phyloP scores from a whole-genome alignment of 2,797 vertebrate genomes.

The Microctenopoma stevenorrisi region DNA sequence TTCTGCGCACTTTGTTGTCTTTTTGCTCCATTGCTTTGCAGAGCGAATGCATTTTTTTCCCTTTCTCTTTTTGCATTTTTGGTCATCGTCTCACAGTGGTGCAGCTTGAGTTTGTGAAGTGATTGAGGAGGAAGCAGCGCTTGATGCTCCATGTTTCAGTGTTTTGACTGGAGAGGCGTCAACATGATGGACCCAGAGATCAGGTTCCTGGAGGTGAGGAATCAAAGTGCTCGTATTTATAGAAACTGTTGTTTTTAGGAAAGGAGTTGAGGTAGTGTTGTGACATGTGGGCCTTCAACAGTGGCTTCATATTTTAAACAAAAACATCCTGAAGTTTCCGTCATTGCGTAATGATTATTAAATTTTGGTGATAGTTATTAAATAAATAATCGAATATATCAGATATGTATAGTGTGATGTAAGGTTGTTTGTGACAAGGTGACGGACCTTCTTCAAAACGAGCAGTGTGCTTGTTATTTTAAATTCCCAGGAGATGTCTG shows the following conservation, averaged over 20 bases:
- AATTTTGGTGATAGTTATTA: neutral
- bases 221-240: slow-evolving; percentile 24
- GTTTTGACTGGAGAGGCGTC: slow-evolving; percentile 27
- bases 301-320: neutral
- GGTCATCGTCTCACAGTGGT: neutral
- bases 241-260: slow-evolving; percentile 1
- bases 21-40: neutral
- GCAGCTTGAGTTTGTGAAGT: neutral
- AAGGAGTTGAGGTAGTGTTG: slow-evolving; percentile 11
- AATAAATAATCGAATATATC: neutral
- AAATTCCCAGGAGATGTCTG: slow-evolving; percentile 30
- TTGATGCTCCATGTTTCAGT: slow-evolving; percentile 8
- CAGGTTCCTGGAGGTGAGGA: slow-evolving; percentile 73
- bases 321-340: slow-evolving; percentile 8
- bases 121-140: slow-evolving; percentile 4
- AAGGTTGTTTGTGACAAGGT: neutral
- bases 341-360: slow-evolving; percentile 1
- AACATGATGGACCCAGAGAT: slow-evolving; percentile 70
- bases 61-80: neutral
- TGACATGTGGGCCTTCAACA: slow-evolving; percentile 12
- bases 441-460: neutral
- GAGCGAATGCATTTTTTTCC: neutral
- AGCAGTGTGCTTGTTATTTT: slow-evolving; percentile 25
- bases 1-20: neutral
- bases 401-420: neutral